These are phyloP conservation scores for Rhopalosiphum maidis DNA, from an alignment of 1,140 invertebrate genomes.

Conservation along the genomic window DNA sequence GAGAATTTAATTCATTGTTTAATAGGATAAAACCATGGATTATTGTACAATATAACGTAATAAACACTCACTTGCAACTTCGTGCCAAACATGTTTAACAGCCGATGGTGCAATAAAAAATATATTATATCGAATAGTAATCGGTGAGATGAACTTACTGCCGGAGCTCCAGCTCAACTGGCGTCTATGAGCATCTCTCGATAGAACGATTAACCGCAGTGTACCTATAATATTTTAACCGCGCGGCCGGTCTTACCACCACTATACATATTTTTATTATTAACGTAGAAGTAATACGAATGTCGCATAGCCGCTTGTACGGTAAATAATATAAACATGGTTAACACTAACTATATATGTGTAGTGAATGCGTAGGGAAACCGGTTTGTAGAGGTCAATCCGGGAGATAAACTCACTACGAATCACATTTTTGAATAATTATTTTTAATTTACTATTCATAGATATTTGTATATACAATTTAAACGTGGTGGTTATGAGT, in stretches of 20 bases:
- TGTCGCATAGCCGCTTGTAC: not conserved
- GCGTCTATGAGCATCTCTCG: not conserved
- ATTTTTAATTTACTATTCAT: not conserved
- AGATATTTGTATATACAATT: not conserved
- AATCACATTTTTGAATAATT: conserved; percentile 18
- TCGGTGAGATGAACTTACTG: not conserved
- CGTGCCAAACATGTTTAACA: not conserved
- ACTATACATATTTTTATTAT: not conserved
- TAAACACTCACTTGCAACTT: not conserved
- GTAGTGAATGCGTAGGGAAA: not conserved
- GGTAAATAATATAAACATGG: not conserved
- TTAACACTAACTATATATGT: not conserved
- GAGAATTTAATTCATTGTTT: not conserved
- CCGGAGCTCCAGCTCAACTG: not conserved
- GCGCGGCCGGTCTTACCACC: not conserved
- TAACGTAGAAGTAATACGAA: not conserved
- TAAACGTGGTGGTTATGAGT: not conserved
- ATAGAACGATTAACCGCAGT: not conserved
- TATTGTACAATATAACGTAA: not conserved
- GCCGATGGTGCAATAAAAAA: not conserved
- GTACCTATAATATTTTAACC: not conserved
- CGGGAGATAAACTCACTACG: not conserved
- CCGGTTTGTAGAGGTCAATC: not conserved
- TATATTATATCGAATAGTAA: not conserved
- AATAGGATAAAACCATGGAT: not conserved